phyloP scores from a whole-genome alignment of 2,113 vertebrate species.

The Callospermophilus lateralis region DNA sequence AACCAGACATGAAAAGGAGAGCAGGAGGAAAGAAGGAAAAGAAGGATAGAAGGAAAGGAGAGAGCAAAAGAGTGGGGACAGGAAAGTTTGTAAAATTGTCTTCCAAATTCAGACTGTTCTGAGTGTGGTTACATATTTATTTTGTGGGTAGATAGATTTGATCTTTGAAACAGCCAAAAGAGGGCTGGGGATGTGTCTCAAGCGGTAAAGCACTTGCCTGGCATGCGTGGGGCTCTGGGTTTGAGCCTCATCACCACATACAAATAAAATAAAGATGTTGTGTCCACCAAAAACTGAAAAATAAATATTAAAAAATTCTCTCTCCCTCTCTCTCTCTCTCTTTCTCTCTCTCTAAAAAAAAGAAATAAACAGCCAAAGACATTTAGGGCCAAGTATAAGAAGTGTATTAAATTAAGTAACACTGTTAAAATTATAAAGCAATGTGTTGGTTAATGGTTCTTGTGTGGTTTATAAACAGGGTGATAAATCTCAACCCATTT shows the following conservation, averaged over 20 bases:
- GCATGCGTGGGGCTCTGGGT: too few species aligned
- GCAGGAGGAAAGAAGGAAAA: background rate
- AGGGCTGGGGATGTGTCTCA: too few species aligned
- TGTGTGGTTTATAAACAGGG: slow-evolving; percentile 25
- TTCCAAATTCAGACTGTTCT: background rate
- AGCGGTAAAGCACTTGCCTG: too few species aligned
- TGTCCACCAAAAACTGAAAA: too few species aligned
- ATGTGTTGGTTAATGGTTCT: background rate
- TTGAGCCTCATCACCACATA: too few species aligned
- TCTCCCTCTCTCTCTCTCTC: too few species aligned
- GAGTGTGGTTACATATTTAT: background rate
- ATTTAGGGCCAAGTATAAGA: background rate
- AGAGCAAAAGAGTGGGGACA: background rate
- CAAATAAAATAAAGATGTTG: too few species aligned
- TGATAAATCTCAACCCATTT: background rate
- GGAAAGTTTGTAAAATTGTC: background rate
- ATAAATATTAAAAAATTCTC: too few species aligned
- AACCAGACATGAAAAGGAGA: background rate
- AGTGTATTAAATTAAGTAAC: background rate
- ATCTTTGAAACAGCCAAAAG: slow-evolving; percentile 21
- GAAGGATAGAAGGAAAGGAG: too few species aligned
- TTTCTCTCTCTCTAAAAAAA: too few species aligned
- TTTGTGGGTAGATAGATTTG: background rate
- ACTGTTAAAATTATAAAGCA: background rate
- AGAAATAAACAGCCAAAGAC: too few species aligned